Base-by-base conservation (phyloP, 2,888 invertebrate species). In the Pseudococcus jackbeardsleyi region DNA sequence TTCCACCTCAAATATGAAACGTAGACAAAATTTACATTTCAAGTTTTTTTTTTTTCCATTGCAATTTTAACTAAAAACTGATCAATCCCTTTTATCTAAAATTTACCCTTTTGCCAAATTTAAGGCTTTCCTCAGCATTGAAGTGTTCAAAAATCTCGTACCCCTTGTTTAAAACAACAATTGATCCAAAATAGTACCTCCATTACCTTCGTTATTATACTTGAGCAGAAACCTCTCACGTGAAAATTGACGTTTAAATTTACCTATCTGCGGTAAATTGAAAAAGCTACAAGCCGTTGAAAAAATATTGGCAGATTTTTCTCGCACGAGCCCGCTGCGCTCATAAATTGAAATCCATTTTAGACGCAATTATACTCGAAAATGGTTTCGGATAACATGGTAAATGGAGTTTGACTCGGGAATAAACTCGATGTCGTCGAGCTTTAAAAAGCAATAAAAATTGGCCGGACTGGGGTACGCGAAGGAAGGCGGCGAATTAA, bases 361-460 rank as follows among this genome's bases (percentile, higher is more conserved):
- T 54, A 17, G 12, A 72, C 7, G 33, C 17, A 72, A 72, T 72
- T 72, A 72, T 72, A 42, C 42, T 72, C 72, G 33, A 64, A 64
- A 64, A 64, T 33, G 68, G 68, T 26, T 68, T 68, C 59, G 59
- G 19, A 19, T 26, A 26, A 68, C 68, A 12, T 26, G 59, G 59
- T 64, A 64, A 64, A 64, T 72, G 33, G 33, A 72, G 72, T 72
- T 72, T 12, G 33, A 33, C 22, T 64, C 22, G 9, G 33, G 17
- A 33, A 17, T 17, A 72, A 6, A 46, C 19, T 68, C 22, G 15
- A 68, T 26, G 68, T 54, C 54, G 68, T 54, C 54, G 68, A 3
- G 68, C 68, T 12, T 15, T 26, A 72, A 72, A 72, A 72, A 72
- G 72, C 72, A 72, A 72, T 72, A 72, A 72, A 72, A 72, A 17